Evolutionary conservation across 2,113 vertebrate species (phyloP), one percentile per base, ranked within the genome.

Genomic region (Oplegnathus fasciatus): DNA sequence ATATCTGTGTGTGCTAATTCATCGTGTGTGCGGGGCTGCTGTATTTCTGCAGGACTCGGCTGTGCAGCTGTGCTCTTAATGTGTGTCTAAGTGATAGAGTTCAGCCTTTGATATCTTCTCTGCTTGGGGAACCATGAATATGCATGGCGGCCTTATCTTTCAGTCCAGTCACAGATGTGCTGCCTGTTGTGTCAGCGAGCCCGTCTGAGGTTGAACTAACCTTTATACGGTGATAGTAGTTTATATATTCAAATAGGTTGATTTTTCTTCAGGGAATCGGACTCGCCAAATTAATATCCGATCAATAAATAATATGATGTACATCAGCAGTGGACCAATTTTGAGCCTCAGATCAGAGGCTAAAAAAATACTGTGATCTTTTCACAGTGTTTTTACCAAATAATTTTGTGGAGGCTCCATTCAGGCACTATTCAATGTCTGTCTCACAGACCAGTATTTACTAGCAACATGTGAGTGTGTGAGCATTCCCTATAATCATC

Each of bases 61-160:
- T 26, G 73, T 64, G 68, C 74, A 79, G 66, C 78, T 87, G 79
- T 74, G 76, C 46, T 75, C 28, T 73, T 61, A 73, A 50, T 84
- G 70, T 26, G 2, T 80, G 69, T 85, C 80, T 82, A 84, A 87
- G 46, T 87, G 76, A 86, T 85, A 73, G 58, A 50, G 71, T 40
- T 88, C 77, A 77, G 67, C 65, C 87, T 82, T 87, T 87, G 78
- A 87, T 91, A 80, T 88, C 22, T 6, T 69, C 54, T 44, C 67
- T 69, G 79, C 67, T 66, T 77, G 65, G 69, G n/a, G 18, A 67
- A 2, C 18, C 73, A 84, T 88, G 78, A 82, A 89, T 90, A 89
- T 86, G 65, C 86, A 91, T 54, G 74, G 11, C 3, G 13, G 75
- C 44, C 82, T 88, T 89, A 89, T 90, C 86, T 80, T 70, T 60